Base-by-base conservation (phyloP, 2,113 vertebrate species). In the Phrynocephalus versicolor region DNA sequence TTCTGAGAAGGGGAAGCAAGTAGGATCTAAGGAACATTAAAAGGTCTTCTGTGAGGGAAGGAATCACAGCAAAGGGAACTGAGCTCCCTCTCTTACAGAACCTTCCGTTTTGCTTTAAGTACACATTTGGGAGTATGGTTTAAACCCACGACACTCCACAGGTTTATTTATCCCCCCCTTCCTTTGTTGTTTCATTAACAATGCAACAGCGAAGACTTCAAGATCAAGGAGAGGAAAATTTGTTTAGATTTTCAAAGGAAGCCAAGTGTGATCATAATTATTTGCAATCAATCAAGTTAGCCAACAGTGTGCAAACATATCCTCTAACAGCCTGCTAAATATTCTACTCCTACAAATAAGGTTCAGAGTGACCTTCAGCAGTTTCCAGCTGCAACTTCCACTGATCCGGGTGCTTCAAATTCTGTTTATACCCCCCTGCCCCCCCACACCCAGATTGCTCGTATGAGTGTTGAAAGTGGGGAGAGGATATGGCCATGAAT, bases 251-350 rank as follows among this genome's bases (percentile, higher is more conserved):
- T 76, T 76, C 45, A 76, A 57, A 76, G 19, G 45, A 45, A 57
- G 74, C 27, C 74, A 76, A 76, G 30, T 57, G 6, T 57, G 74
- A n/a, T 55, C 74, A 9, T 76, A 76, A 76, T 76, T 76, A 76
- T 76, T 51, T 57, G 45, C 74, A 76, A 76, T 76, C 74, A 76
- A 76, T 76, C 74, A 33, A 76, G 74, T 57, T 76, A 55, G 45
- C 74, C 55, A n/a, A 45, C 45, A 57, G 30, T n/a, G 57, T n/a
- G 74, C 30, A 57, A 76, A 76, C 55, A 76, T 30, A 57, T 76
- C 74, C 51, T 57, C 74, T 51, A 76, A 76, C 51, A n/a, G 51
- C 19, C 16, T 76, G 74, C 25, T 57, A 16, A 76, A 76, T 76
- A 33, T 76, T 57, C 74, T 33, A n/a, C 55, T 8, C 2, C 30